Percentiles rank a stretch among this genome's conserved stretches.
These are phyloP conservation scores for Zenarchopterus dispar DNA, from an alignment of 2,797 vertebrate species.

Conservation along the genomic window DNA sequence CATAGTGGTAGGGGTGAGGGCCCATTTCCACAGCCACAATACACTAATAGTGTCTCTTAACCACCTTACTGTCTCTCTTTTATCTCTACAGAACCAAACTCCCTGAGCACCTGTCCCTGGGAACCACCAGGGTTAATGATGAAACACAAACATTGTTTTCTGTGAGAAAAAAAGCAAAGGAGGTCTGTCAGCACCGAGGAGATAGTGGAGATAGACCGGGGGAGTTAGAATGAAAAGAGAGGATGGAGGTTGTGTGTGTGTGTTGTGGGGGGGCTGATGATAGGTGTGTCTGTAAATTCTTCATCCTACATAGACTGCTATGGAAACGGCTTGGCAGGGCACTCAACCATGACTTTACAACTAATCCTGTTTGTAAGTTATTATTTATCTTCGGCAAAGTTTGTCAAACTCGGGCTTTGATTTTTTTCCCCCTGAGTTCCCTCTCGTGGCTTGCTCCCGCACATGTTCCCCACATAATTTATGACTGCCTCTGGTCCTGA, in stretches of 20 bases:
- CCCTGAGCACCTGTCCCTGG: conserved; percentile 58
- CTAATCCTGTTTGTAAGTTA: conserved; percentile 99
- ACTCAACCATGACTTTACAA: conserved; percentile 96
- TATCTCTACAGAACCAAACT: conserved; percentile 42
- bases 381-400: conserved; percentile 99
- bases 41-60: conserved; percentile 53
- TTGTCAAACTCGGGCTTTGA: conserved; percentile 99
- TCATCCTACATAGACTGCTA: conserved; percentile 93
- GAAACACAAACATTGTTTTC: conserved; percentile 71
- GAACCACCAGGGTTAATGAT: conserved; percentile 71
- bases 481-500: conserved; percentile 99
- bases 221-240: conserved; percentile 55
- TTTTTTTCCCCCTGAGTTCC: conserved; percentile 91
- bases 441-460: conserved; percentile 96
- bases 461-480: conserved; percentile 99
- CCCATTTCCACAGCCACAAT: conserved; percentile 58
- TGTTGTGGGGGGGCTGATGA: conserved; percentile 80
- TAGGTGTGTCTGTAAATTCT: conserved; percentile 93
- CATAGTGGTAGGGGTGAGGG: conserved; percentile 59
- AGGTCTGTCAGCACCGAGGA: conserved; percentile 40
- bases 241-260: conserved; percentile 29
- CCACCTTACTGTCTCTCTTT: conserved; percentile 49
- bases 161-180: conserved; percentile 57
- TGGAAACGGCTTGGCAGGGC: conserved; percentile 88
- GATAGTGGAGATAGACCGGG: conserved; percentile 37